phyloP scores from a whole-genome alignment of 2,888 invertebrate species.

The Hemithea aestivaria region DNA sequence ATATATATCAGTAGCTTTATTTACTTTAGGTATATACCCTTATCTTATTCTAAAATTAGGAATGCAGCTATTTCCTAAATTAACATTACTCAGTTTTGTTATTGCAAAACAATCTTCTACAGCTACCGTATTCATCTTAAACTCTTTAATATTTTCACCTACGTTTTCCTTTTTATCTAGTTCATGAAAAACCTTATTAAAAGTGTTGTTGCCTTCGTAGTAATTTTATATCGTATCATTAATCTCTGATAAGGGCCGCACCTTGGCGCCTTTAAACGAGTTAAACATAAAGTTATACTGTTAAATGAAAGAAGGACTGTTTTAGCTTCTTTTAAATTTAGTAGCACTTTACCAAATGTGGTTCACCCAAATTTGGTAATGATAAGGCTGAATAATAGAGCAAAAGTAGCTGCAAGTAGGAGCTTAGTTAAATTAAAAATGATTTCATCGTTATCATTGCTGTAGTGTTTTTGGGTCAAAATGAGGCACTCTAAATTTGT shows the following conservation, averaged over 20 bases:
- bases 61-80: too few species aligned
- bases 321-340: constrained; percentile 26
- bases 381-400: constrained; percentile 68
- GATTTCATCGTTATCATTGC: constrained; percentile 52
- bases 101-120: too few species aligned
- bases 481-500: neutral
- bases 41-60: neutral
- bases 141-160: too few species aligned
- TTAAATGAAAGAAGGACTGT: constrained; percentile 10
- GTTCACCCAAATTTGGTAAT: constrained; percentile 57
- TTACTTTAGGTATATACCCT: neutral
- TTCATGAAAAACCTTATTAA: constrained; percentile 4
- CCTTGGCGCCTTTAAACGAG: constrained; percentile 43
- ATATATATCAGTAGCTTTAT: constrained; percentile 3
- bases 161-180: too few species aligned
- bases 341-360: constrained; percentile 39
- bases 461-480: constrained; percentile 44
- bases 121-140: too few species aligned
- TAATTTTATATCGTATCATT: constrained; percentile 17
- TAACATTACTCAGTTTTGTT: too few species aligned
- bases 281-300: constrained; percentile 32
- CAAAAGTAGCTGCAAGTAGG: constrained; percentile 40
- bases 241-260: constrained; percentile 56
- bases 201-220: constrained; percentile 7
- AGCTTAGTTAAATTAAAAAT: constrained; percentile 37